Conservation (phyloP, 2,797 vertebrate genomes). For the Chanos chanos region DNA sequence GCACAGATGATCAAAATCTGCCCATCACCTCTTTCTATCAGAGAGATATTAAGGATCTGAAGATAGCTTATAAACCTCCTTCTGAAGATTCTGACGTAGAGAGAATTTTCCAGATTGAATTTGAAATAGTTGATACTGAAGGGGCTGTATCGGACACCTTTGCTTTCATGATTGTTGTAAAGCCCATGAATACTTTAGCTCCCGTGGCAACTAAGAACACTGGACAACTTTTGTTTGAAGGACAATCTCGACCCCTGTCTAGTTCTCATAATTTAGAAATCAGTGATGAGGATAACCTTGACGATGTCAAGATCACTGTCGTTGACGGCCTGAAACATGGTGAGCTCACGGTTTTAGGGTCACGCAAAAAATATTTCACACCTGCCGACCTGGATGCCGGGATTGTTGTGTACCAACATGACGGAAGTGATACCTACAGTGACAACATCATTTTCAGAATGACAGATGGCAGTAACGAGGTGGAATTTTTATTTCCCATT, state of each 20-base stretch:
- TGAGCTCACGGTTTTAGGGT: conserved; percentile 63
- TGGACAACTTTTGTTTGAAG: conserved; percentile 82
- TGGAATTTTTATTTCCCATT: conserved; percentile 85
- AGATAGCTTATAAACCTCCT: conserved; percentile 84
- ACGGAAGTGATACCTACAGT: conserved; percentile 83
- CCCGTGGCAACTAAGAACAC: conserved; percentile 76
- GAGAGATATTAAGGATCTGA: conserved; percentile 80
- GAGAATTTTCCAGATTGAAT: conserved; percentile 81
- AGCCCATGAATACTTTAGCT: conserved; percentile 82
- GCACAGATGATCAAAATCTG: conserved; percentile 78
- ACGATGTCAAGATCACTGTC: conserved; percentile 76
- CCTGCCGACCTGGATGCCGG: conserved; percentile 74
- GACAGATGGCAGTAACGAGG: conserved; percentile 77
- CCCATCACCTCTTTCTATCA: conserved; percentile 85
- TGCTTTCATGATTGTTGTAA: conserved; percentile 83
- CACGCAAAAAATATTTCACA: conserved; percentile 72
- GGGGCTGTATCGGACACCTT: conserved; percentile 79
- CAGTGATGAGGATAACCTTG: conserved; percentile 79
- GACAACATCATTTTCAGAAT: conserved; percentile 84
- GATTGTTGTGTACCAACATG: conserved; percentile 80
- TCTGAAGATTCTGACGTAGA: conserved; percentile 71
- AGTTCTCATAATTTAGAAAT: conserved; percentile 78
- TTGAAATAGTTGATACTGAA: conserved; percentile 79
- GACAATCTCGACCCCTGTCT: conserved; percentile 77
- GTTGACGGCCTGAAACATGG: conserved; percentile 76